Percentiles rank a stretch among this genome's conserved stretches.
Conservation (phyloP, 2,113 vertebrate species). For the Conger conger region DNA sequence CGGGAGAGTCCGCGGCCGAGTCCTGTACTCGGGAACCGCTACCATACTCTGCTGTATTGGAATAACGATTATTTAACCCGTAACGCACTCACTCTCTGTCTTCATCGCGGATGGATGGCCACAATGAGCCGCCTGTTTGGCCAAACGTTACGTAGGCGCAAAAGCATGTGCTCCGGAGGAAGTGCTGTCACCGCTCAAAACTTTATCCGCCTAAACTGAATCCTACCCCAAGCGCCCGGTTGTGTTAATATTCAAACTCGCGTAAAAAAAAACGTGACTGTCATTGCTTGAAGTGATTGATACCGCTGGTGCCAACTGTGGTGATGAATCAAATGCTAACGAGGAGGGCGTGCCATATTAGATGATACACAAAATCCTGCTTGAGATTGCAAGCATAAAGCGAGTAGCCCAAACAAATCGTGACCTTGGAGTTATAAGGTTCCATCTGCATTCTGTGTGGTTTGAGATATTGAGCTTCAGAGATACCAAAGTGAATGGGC, state of each 20-base stretch:
- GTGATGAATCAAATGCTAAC: background rate
- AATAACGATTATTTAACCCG: conserved; percentile 32
- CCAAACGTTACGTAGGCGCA: conserved; percentile 56
- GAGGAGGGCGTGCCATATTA: background rate
- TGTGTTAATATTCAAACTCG: conserved; percentile 59
- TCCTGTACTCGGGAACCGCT: background rate
- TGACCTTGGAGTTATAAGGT: no score
- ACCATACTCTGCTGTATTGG: no score
- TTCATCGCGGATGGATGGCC: conserved; percentile 17
- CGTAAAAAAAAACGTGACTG: conserved; percentile 49
- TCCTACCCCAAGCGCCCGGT: conserved; percentile 61
- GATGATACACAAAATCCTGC: background rate
- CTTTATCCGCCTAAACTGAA: conserved; percentile 65
- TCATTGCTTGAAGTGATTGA: background rate
- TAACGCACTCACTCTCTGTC: conserved; percentile 21
- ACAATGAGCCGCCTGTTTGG: conserved; percentile 72
- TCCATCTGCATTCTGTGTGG: no score
- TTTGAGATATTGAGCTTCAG: no score
- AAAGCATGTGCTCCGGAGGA: conserved; percentile 63
- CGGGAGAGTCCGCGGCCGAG: conserved; percentile 1
- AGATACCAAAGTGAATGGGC: no score
- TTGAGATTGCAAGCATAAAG: background rate
- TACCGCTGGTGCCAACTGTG: background rate
- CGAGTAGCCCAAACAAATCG: conserved; percentile 1
- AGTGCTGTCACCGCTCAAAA: conserved; percentile 68